Evolutionary conservation across 1,140 invertebrate species (phyloP).

Genomic region (Cherax quadricarinatus): DNA sequence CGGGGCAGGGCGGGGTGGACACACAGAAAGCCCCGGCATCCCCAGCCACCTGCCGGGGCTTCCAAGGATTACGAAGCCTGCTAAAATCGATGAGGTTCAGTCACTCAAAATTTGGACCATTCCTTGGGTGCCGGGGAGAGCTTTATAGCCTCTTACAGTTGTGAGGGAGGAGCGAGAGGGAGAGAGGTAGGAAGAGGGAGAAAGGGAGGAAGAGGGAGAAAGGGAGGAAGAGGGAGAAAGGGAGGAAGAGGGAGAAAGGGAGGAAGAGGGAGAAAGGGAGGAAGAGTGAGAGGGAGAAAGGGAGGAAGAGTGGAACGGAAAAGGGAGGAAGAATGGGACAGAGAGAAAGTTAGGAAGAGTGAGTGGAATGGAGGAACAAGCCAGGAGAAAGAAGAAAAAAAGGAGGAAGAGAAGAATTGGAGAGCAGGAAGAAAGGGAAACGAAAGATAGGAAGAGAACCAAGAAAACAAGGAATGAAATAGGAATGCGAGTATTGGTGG

Average conservation of each 20-base stretch:
- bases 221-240: background rate
- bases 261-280: conserved; percentile 11
- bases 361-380: background rate
- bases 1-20: too few species aligned
- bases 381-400: background rate
- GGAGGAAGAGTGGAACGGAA: background rate
- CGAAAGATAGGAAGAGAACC: too few species aligned
- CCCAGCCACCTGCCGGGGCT: too few species aligned
- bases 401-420: background rate
- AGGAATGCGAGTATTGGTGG: too few species aligned
- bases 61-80: too few species aligned
- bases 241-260: background rate
- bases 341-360: background rate
- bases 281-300: background rate
- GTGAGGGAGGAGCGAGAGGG: too few species aligned
- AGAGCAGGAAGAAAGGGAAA: background rate
- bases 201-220: too few species aligned
- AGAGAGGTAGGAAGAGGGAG: too few species aligned
- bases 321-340: background rate
- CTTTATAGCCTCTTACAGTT: too few species aligned
- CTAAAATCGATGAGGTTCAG: too few species aligned
- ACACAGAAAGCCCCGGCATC: too few species aligned
- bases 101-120: background rate
- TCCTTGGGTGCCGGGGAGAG: background rate
- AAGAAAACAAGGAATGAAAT: too few species aligned